Percentiles rank a stretch among this genome's conserved stretches.
Evolutionary conservation across 2,888 invertebrate genomes (phyloP).

Genomic region (Caenorhabditis macrosperma): DNA sequence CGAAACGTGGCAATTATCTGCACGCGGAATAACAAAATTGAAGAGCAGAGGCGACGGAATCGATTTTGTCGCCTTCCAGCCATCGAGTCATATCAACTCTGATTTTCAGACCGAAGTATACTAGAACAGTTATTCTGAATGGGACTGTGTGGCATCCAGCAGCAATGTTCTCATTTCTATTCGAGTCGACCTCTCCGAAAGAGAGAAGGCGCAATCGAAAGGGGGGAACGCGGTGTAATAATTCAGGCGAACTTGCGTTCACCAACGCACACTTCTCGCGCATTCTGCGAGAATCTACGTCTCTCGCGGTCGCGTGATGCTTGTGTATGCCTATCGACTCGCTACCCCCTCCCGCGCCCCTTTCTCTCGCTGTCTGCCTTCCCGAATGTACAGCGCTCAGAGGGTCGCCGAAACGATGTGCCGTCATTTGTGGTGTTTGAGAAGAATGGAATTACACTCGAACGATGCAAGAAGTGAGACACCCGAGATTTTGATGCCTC

Average conservation of each 20-base stretch:
- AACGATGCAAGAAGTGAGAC: not conserved
- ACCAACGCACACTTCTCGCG: conserved; percentile 33
- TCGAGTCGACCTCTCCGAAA: not conserved
- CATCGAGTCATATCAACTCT: too few relatives aligned
- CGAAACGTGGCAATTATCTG: not conserved
- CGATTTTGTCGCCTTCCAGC: too few relatives aligned
- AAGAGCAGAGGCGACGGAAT: too few relatives aligned
- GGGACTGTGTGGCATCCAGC: not conserved
- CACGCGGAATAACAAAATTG: too few relatives aligned
- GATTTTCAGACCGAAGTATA: not conserved
- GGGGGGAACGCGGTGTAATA: conserved; percentile 37
- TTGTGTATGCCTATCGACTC: conserved; percentile 35
- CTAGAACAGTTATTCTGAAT: not conserved
- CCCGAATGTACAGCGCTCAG: conserved; percentile 24
- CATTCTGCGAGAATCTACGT: conserved; percentile 17
- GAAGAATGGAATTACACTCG: not conserved
- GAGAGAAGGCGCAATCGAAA: not conserved
- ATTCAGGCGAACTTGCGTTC: conserved; percentile 50
- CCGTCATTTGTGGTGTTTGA: conserved; percentile 26
- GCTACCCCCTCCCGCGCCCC: conserved; percentile 15
- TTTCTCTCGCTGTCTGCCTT: not conserved
- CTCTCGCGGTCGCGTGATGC: conserved; percentile 43
- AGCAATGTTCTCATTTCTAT: not conserved
- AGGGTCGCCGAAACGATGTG: conserved; percentile 21
- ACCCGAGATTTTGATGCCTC: not conserved